Base-by-base conservation (phyloP, 2,888 invertebrate species). In the Seladonia tumulorum region DNA sequence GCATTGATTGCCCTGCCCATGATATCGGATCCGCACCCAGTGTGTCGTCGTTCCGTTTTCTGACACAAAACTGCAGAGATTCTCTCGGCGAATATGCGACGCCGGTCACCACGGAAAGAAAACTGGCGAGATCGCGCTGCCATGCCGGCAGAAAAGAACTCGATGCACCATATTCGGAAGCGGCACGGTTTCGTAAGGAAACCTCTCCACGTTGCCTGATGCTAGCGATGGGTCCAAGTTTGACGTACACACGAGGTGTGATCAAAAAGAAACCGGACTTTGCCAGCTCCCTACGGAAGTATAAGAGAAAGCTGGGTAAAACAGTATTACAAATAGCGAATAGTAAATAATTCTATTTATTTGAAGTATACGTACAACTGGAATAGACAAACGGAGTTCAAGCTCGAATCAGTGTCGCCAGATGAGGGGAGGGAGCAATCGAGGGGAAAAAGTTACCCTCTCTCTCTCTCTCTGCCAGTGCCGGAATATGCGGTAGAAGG, bases 91-190 rank as follows among this genome's bases (percentile, higher is more conserved):
- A 75, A 78, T 25, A 70, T 70, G 39, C 35, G 81, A 60, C 29
- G 35, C 74, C 63, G 71, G 47, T 42, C 35, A 25, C 70, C 66
- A 47, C 35, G 74, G 29, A 47, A 83, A 76, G 83, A 79, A 85
- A 90, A 79, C 76, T 72, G 87, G 79, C 68, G 86, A 73, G 86
- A 73, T 70, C 72, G 82, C n/a, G 35, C 35, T 35, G 35, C 35
- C 35, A 35, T 53, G 68, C 42, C 68, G 49, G 68, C 29, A 68
- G 35, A 66, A 85, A 90, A 90, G 91, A 91, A 90, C 90, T 87
- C 81, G 91, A 76, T 88, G 86, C 88, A 82, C 93, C 92, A 91
- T 92, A 93, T 93, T 92, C 89, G 91, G 93, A 87, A 90, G 88
- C 88, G 89, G 66, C 81, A 83, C 88, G 86, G 88, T 87, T 90